Percentiles rank a stretch among this genome's conserved stretches.
phyloP scores from a whole-genome alignment of 2,888 invertebrate species.

The Clusia tigrina region DNA sequence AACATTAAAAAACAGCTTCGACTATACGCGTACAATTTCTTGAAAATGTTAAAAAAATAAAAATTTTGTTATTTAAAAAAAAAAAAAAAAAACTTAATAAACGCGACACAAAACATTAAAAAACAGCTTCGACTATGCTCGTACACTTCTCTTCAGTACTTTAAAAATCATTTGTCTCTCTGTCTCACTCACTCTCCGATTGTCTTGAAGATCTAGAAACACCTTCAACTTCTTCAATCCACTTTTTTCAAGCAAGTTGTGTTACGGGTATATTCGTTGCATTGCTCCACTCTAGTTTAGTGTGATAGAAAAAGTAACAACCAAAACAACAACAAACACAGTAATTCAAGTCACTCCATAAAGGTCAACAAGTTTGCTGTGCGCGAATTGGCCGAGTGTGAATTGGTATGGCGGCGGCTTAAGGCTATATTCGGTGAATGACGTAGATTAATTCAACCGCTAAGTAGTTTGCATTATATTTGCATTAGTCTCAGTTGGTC shows the following conservation, averaged over 20 bases:
- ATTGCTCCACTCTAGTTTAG: too few relatives aligned
- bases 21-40: too few relatives aligned
- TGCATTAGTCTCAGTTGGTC: neutral
- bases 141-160: too few relatives aligned
- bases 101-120: too few relatives aligned
- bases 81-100: too few relatives aligned
- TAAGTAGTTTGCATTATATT: neutral
- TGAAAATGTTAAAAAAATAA: too few relatives aligned
- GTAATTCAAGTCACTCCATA: slow-evolving; percentile 10
- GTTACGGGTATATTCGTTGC: neutral
- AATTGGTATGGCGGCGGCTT: neutral
- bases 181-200: neutral
- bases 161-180: neutral
- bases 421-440: neutral
- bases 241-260: neutral
- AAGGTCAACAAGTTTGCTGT: slow-evolving; percentile 12
- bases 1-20: too few relatives aligned
- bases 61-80: too few relatives aligned
- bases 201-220: neutral
- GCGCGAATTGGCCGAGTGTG: slow-evolving; percentile 2
- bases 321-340: too few relatives aligned
- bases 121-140: too few relatives aligned
- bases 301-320: too few relatives aligned
- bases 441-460: slow-evolving; percentile 4
- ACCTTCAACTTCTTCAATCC: neutral